A percentile compares a stretch with the other conserved stretches of the same genome.
phyloP scores from a whole-genome alignment of 2,888 invertebrate species.

The Nowickia ferox region DNA sequence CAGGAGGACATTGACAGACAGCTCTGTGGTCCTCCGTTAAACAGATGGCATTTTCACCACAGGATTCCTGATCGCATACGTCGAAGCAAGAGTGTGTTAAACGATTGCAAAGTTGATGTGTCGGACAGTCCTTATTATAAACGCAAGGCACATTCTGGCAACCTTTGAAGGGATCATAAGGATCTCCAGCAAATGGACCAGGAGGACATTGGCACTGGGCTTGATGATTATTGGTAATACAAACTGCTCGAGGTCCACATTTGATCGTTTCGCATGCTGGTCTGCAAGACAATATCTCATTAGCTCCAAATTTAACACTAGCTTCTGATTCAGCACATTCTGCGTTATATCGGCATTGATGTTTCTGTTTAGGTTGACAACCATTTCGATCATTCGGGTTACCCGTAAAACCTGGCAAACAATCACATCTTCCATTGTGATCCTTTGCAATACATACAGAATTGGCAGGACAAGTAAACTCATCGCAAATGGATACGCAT shows the following conservation, averaged over 20 bases:
- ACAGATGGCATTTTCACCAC: constrained; percentile 94
- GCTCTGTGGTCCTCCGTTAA: constrained; percentile 92
- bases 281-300: constrained; percentile 87
- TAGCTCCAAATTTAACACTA: constrained; percentile 86
- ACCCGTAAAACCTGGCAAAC: constrained; percentile 91
- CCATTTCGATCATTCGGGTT: constrained; percentile 95
- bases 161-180: constrained; percentile 89
- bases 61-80: constrained; percentile 91
- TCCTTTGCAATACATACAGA: constrained; percentile 90
- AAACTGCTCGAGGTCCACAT: constrained; percentile 94
- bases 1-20: constrained; percentile 93
- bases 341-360: constrained; percentile 90
- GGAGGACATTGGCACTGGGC: constrained; percentile 95
- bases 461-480: constrained; percentile 93
- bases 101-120: constrained; percentile 91
- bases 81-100: constrained; percentile 92
- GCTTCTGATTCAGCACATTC: constrained; percentile 93
- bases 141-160: constrained; percentile 93
- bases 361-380: constrained; percentile 89
- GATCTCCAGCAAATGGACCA: constrained; percentile 93
- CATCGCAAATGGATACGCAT: constrained; percentile 90
- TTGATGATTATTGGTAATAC: constrained; percentile 94
- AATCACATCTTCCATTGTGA: constrained; percentile 92
- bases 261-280: constrained; percentile 90
- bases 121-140: constrained; percentile 92